Conservation (phyloP, 2,113 vertebrate genomes). For the Tapirus terrestris region DNA sequence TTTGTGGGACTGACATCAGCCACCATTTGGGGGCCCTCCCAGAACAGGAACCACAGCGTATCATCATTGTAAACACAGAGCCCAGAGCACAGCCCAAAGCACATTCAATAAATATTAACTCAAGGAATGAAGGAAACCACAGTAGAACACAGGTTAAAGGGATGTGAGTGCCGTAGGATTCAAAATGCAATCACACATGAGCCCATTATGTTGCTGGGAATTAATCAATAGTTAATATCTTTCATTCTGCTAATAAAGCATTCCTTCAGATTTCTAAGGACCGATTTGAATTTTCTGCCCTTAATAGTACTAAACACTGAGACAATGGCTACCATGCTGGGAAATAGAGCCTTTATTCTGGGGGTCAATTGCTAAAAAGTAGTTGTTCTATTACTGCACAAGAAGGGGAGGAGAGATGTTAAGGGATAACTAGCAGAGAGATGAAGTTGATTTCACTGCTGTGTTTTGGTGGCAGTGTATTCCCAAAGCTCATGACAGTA, state of each 20-base stretch:
- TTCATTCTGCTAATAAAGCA: neutral
- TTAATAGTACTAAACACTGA: neutral
- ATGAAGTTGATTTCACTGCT: neutral
- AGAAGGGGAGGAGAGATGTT: neutral
- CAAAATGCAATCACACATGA: neutral
- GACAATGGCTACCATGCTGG: neutral
- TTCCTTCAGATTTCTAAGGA: neutral
- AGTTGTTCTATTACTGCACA: neutral
- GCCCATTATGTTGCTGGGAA: neutral
- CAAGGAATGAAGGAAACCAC: neutral
- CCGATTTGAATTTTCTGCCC: neutral
- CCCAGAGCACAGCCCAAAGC: neutral
- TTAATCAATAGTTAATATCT: neutral
- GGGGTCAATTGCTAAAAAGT: neutral
- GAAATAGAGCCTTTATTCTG: neutral
- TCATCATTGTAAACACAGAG: neutral
- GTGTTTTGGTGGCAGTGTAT: neutral
- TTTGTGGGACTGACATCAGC: neutral
- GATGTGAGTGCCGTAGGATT: neutral
- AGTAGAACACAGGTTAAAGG: neutral
- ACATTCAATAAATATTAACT: neutral
- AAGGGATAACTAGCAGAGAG: neutral
- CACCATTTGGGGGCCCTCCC: neutral
- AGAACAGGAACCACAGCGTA: neutral
- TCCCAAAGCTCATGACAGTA: neutral